These are phyloP conservation scores for Drosophila phalerata DNA, from an alignment of 2,888 invertebrate species.

Conservation along the genomic window DNA sequence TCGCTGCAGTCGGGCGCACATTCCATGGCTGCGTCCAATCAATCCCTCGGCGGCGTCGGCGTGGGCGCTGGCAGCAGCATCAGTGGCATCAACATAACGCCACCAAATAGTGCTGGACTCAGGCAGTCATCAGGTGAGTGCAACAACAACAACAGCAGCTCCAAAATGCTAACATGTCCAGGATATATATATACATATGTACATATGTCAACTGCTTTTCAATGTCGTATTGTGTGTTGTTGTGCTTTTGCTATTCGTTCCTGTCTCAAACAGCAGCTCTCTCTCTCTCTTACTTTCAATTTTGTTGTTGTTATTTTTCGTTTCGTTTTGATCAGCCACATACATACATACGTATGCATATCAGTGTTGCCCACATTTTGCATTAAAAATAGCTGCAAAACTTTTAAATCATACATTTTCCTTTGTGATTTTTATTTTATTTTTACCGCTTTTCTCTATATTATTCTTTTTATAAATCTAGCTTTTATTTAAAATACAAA, in stretches of 20 bases:
- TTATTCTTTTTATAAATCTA: too few species aligned
- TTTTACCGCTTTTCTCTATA: too few species aligned
- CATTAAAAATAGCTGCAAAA: too few species aligned
- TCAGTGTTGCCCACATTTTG: too few species aligned
- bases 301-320: constrained; percentile 35
- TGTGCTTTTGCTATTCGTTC: constrained; percentile 13
- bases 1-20: constrained; percentile 46
- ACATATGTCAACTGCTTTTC: constrained; percentile 50
- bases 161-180: constrained; percentile 12
- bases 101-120: constrained; percentile 83
- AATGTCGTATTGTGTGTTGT: constrained; percentile 54
- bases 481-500: too few species aligned
- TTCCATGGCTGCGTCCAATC: constrained; percentile 78
- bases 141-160: background rate
- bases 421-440: too few species aligned
- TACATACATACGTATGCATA: background rate
- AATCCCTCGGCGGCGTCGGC: constrained; percentile 69
- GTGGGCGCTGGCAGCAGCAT: constrained; percentile 63
- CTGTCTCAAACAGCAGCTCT: constrained; percentile 27
- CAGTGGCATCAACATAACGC: constrained; percentile 79
- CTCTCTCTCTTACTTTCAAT: constrained; percentile 17
- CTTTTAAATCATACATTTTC: too few species aligned
- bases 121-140: constrained; percentile 82
- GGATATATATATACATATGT: too few species aligned
- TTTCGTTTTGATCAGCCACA: constrained; percentile 41